phyloP scores from a whole-genome alignment of 2,113 vertebrate genomes.

The Muntiacus muntjak region DNA sequence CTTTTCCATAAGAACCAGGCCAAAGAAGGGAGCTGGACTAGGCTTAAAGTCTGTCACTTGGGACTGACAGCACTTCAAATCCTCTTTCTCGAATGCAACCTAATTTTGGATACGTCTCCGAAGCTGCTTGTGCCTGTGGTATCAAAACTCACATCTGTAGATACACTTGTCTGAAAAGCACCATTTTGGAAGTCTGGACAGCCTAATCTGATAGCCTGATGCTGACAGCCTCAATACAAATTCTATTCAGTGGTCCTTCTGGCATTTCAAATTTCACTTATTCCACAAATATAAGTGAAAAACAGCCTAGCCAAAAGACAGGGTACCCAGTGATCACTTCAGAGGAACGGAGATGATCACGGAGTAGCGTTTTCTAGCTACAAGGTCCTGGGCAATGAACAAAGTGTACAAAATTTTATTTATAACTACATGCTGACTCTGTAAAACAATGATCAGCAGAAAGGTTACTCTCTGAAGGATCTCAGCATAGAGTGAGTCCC shows the following conservation, averaged over 20 bases:
- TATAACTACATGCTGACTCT: neutral
- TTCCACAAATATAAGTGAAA: constrained; percentile 8
- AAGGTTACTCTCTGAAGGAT: neutral
- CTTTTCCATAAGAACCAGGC: neutral
- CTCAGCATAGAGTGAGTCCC: neutral
- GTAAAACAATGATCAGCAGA: constrained; percentile 26
- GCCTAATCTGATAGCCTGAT: neutral
- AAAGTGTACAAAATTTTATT: neutral
- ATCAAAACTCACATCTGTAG: neutral
- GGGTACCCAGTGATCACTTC: neutral
- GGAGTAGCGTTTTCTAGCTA: neutral
- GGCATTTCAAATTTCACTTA: neutral
- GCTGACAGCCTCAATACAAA: neutral
- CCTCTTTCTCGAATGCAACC: neutral
- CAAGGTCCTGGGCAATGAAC: neutral
- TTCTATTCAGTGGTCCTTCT: neutral
- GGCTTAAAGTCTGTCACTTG: neutral
- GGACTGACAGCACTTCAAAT: neutral
- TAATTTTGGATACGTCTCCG: neutral
- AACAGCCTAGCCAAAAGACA: constrained; percentile 5
- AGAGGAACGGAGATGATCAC: neutral
- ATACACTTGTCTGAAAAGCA: neutral
- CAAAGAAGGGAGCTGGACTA: neutral
- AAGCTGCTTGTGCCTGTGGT: neutral
- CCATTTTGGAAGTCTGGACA: neutral